A percentile compares a stretch with the other conserved stretches of the same genome.
These are phyloP conservation scores for Melitaea athalia DNA, from an alignment of 2,888 invertebrate genomes.

Conservation along the genomic window DNA sequence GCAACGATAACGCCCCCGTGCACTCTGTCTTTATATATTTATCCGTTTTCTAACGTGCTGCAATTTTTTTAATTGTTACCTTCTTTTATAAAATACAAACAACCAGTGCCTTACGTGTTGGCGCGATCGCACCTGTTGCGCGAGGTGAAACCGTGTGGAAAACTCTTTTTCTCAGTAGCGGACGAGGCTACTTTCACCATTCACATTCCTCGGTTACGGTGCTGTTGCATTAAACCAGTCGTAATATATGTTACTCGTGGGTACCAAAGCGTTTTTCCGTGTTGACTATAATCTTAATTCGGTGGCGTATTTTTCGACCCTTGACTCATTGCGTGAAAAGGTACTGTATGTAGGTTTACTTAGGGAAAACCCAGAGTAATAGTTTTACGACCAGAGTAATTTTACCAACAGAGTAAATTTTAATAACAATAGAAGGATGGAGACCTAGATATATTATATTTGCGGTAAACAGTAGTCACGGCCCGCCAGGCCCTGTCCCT, in stretches of 20 bases:
- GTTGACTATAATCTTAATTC: conserved; percentile 31
- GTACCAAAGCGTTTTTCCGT: conserved; percentile 37
- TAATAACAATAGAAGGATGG: conserved; percentile 23
- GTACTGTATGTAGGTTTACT: conserved; percentile 27
- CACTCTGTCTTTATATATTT: conserved; percentile 47
- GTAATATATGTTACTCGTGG: conserved; percentile 45
- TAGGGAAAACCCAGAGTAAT: conserved; percentile 7
- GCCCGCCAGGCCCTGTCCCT: conserved; percentile 44
- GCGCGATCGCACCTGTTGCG: conserved; percentile 63
- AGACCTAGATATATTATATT: conserved; percentile 41
- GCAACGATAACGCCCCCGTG: conserved; percentile 56
- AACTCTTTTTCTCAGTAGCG: conserved; percentile 77
- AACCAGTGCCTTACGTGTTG: conserved; percentile 20
- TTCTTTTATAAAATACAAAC: conserved; percentile 25
- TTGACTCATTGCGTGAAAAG: conserved; percentile 18
- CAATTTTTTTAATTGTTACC: conserved; percentile 22
- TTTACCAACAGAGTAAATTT: not conserved
- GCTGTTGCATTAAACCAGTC: conserved; percentile 62
- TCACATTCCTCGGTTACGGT: conserved; percentile 67
- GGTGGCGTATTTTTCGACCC: conserved; percentile 22
- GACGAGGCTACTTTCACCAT: conserved; percentile 77
- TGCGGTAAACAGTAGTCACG: conserved; percentile 40
- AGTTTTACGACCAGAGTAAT: not conserved
- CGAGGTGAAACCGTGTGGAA: conserved; percentile 78
- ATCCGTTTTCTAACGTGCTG: conserved; percentile 39